Conservation (phyloP, 2,888 invertebrate species). For the Coremacera marginata region DNA sequence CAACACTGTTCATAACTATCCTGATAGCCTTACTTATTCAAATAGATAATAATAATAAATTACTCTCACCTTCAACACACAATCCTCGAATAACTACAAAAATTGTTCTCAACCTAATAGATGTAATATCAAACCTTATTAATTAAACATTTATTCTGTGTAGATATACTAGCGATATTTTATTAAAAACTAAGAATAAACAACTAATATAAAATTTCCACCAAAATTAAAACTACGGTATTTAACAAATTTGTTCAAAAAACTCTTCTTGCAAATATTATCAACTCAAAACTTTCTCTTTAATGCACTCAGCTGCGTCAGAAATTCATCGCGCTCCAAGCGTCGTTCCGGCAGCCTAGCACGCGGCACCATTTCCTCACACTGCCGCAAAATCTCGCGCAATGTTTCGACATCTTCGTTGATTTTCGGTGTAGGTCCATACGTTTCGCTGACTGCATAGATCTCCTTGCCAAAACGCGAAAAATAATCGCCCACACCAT, state of each 20-base stretch:
- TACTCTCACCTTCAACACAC: no score
- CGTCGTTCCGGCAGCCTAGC: constrained; percentile 79
- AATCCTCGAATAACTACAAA: no score
- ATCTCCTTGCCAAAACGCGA: constrained; percentile 75
- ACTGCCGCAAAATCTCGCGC: constrained; percentile 77
- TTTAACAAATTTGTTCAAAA: background rate
- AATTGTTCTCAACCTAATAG: no score
- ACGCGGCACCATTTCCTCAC: constrained; percentile 80
- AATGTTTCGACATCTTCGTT: constrained; percentile 69
- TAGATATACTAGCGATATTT: no score
- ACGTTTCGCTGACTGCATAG: constrained; percentile 76
- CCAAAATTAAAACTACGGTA: no score
- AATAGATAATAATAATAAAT: no score
- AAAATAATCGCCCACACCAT: constrained; percentile 78
- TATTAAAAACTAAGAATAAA: no score
- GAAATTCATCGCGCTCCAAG: constrained; percentile 84
- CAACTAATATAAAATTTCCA: no score
- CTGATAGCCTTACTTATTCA: no score
- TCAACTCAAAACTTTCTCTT: constrained; percentile 74
- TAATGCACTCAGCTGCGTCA: constrained; percentile 81
- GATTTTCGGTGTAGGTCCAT: constrained; percentile 81
- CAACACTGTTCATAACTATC: no score
- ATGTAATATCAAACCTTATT: no score
- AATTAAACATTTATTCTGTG: no score
- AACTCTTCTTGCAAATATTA: background rate